Evolutionary conservation across 2,797 vertebrate species (phyloP).

Genomic region (Tamandua tetradactyla): DNA sequence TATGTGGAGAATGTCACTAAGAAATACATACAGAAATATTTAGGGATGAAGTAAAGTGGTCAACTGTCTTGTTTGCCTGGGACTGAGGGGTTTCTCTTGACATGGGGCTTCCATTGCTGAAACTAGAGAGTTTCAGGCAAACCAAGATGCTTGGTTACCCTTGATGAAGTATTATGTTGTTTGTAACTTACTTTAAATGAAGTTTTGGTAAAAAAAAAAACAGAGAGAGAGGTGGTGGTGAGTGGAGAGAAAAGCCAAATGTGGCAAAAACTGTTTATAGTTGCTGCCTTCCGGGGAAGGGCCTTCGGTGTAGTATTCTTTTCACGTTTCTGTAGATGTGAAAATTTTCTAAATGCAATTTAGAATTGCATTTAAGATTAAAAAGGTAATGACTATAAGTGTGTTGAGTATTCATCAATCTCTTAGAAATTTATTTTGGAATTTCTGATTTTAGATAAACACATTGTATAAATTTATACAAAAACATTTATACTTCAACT

Average conservation of each 20-base stretch:
- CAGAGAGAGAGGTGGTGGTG: no score
- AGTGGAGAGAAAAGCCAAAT: neutral
- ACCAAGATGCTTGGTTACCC: neutral
- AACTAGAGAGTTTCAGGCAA: neutral
- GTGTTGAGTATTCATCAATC: neutral
- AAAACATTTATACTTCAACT: neutral
- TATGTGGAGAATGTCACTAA: neutral
- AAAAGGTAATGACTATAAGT: neutral
- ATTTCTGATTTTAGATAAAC: neutral
- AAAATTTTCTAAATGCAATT: neutral
- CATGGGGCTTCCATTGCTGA: no score
- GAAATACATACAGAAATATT: neutral
- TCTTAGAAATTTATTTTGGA: neutral
- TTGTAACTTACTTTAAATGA: neutral
- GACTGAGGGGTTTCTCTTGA: no score
- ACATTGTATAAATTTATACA: neutral
- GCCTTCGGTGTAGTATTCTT: no score
- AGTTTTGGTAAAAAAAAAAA: neutral
- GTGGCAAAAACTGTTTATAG: neutral
- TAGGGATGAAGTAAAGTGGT: neutral
- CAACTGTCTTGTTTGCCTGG: neutral
- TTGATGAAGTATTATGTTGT: neutral
- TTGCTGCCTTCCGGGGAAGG: neutral
- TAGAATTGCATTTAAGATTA: neutral
- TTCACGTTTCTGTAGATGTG: neutral